A percentile compares a stretch with the other conserved stretches of the same genome.
Evolutionary conservation across 1,140 invertebrate genomes (phyloP).

Genomic region (Harlomillsia oculata): DNA sequence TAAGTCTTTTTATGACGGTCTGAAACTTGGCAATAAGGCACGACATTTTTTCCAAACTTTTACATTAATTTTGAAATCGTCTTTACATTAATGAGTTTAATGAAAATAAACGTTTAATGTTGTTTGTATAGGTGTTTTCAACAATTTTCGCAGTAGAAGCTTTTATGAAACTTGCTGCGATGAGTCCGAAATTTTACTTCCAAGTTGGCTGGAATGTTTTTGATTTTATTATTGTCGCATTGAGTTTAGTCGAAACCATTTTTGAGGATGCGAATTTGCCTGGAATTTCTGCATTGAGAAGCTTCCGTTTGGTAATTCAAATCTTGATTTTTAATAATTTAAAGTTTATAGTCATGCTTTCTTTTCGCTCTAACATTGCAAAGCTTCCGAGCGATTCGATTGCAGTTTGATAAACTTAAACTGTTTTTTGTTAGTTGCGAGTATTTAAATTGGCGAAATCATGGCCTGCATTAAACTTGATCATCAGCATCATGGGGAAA

Average conservation of each 20-base stretch:
- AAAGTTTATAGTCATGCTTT: neutral
- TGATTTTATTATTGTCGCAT: constrained; percentile 92
- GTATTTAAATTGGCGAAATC: constrained; percentile 99
- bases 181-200: constrained; percentile 95
- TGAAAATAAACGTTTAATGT: neutral
- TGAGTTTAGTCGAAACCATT: constrained; percentile 66
- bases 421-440: constrained; percentile 62
- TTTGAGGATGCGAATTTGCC: constrained; percentile 66
- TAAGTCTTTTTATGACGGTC: constrained; percentile 37
- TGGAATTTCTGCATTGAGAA: constrained; percentile 75
- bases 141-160: constrained; percentile 95
- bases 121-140: constrained; percentile 78
- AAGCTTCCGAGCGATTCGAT: neutral
- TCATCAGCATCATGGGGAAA: constrained; percentile 96
- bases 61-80: neutral
- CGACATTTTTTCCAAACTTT: neutral
- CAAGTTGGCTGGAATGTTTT: constrained; percentile 99
- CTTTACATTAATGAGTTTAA: too few species aligned
- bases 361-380: neutral
- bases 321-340: constrained; percentile 33
- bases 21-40: constrained; percentile 40
- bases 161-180: constrained; percentile 85
- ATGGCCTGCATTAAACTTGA: constrained; percentile 94
- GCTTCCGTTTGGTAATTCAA: constrained; percentile 80
- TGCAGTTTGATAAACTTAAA: neutral